phyloP scores from a whole-genome alignment of 1,140 invertebrate genomes.

The Drosophila aff. region DNA sequence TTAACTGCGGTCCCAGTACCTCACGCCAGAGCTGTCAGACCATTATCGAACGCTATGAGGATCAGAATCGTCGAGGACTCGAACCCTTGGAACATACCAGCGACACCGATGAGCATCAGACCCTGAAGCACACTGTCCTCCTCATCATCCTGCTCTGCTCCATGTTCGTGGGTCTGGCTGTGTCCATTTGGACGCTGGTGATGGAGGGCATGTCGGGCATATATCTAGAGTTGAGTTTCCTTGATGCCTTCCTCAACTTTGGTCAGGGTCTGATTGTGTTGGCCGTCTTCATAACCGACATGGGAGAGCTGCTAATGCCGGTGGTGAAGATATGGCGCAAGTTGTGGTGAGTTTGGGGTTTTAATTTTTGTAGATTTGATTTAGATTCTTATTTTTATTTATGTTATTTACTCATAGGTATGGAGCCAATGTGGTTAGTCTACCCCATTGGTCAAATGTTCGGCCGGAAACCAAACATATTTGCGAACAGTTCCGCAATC shows the following conservation, averaged over 20 bases:
- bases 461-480: constrained; percentile 91
- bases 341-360: constrained; percentile 85
- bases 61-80: constrained; percentile 85
- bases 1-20: constrained; percentile 85
- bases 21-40: constrained; percentile 86
- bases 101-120: constrained; percentile 89
- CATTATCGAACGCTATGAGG: constrained; percentile 86
- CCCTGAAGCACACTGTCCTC: constrained; percentile 93
- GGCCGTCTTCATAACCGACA: constrained; percentile 94
- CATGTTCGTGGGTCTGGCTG: constrained; percentile 95
- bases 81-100: constrained; percentile 87
- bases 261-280: constrained; percentile 95
- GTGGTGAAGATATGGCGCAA: constrained; percentile 87
- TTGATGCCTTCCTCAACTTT: constrained; percentile 95
- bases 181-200: constrained; percentile 94
- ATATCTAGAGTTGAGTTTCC: constrained; percentile 95
- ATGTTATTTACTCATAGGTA: constrained; percentile 85
- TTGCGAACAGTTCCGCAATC: constrained; percentile 94
- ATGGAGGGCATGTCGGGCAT: constrained; percentile 94
- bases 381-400: too few species aligned
- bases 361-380: too few species aligned
- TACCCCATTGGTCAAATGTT: constrained; percentile 91
- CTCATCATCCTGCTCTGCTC: constrained; percentile 92
- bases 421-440: constrained; percentile 89
- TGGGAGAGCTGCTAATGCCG: constrained; percentile 90